Base-by-base conservation (phyloP, 2,888 invertebrate genomes). In the Habrosyne pyritoides region DNA sequence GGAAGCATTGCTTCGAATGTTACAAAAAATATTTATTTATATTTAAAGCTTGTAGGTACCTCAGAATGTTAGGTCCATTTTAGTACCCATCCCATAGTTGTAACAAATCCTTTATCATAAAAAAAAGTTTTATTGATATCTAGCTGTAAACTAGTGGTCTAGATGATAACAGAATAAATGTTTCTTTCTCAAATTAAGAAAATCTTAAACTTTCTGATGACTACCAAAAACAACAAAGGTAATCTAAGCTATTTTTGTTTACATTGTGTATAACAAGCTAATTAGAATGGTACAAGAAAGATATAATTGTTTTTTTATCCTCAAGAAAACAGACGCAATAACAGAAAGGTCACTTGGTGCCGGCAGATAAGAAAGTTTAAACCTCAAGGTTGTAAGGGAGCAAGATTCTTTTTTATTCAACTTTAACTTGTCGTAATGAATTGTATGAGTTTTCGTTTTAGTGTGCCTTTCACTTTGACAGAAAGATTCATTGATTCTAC, bases 341-440 rank as follows among this genome's bases (percentile, higher is more conserved):
- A 52, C 53, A 48, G 58, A 60, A 62, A 60, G 55, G 64, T 53
- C 58, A 54, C 62, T 62, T 57, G 62, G 60, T 46, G 55, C 55
- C 47, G 47, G 50, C 47, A 59, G 69, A 69, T 67, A 69, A 69
- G 61, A 55, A 47, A 55, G 48, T 55, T 58, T 55, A 57, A 61
- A 57, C 49, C 10, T 8, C 49, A 49, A 49, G 14, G 18, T 28
- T 49, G 26, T 18, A 48, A 24, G 5, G 10, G 22, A 24, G 4
- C 22, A 26, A 26, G 49, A 26, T 18, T 14, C 0, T 49, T 28
- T 28, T 28, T 49, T 14, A 49, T 18, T n/a, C 14, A 26, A 26
- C 2, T 49, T 26, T 26, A 18, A 10, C 26, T 49, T 26, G 49
- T n/a, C 26, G n/a, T 28, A 4, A 28, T 49, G 10, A 26, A 49